A percentile compares a stretch with the other conserved stretches of the same genome.
These are phyloP conservation scores for Malurus melanocephalus DNA, from an alignment of 2,113 vertebrate species.

Conservation along the genomic window DNA sequence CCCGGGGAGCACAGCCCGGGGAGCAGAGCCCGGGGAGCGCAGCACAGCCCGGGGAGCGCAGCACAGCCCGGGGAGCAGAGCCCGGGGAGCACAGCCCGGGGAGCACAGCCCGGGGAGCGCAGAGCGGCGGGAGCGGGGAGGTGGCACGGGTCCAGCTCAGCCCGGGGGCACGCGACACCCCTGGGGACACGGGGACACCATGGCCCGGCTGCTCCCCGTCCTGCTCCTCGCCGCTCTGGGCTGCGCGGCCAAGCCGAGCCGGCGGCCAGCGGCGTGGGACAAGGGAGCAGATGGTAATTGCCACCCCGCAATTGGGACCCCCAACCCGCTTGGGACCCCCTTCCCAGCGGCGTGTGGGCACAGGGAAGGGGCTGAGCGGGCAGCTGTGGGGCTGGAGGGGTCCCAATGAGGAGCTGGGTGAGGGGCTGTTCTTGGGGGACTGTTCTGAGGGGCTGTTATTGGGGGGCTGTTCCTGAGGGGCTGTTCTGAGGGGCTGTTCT, in stretches of 20 bases:
- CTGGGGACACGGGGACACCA: background rate
- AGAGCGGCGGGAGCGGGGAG: background rate
- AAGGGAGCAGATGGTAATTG: constrained; percentile 59
- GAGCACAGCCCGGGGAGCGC: too few relatives aligned
- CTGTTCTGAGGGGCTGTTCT: too few relatives aligned
- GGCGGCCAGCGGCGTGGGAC: constrained; percentile 58
- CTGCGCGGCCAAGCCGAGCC: constrained; percentile 54
- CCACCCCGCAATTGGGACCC: background rate
- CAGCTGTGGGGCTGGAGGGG: background rate
- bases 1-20: background rate
- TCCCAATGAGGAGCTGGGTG: background rate
- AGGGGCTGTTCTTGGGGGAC: background rate
- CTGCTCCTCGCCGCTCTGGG: constrained; percentile 54
- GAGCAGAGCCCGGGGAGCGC: background rate
- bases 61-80: background rate
- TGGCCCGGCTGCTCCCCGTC: background rate
- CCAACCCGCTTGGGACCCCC: background rate
- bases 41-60: background rate
- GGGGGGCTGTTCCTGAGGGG: too few relatives aligned
- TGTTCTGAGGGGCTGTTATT: too few relatives aligned
- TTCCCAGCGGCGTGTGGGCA: rapidly evolving
- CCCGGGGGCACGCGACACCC: background rate
- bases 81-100: too few relatives aligned
- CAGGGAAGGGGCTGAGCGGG: rapidly evolving
- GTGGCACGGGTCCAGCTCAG: background rate